A percentile compares a stretch with the other conserved stretches of the same genome.
phyloP scores from a whole-genome alignment of 2,797 vertebrate species.

The Typhlichthys eigenmanni region DNA sequence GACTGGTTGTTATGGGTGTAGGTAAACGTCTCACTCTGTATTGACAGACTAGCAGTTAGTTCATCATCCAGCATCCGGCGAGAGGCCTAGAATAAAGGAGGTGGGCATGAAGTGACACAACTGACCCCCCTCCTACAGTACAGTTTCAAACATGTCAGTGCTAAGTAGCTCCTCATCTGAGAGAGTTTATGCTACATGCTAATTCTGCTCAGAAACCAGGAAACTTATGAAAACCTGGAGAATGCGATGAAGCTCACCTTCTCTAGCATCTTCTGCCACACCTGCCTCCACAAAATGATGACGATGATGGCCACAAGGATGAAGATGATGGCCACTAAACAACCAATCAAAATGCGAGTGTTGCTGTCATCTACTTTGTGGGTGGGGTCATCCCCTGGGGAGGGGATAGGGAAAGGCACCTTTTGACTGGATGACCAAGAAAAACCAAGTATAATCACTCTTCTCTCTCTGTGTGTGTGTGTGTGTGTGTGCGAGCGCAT shows the following conservation, averaged over 20 bases:
- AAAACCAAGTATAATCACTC: neutral
- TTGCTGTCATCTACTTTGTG: conserved; percentile 98
- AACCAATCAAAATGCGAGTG: conserved; percentile 94
- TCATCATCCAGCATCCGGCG: conserved; percentile 95
- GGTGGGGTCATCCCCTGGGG: conserved; percentile 83
- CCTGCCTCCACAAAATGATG: conserved; percentile 97
- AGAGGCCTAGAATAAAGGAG: conserved; percentile 83
- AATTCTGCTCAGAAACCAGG: too few relatives aligned
- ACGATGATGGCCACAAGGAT: conserved; percentile 96
- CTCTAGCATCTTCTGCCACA: conserved; percentile 99
- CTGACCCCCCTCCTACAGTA: conserved; percentile 11
- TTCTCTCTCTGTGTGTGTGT: conserved; percentile 1
- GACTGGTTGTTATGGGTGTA: conserved; percentile 86
- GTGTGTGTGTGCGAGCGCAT: neutral
- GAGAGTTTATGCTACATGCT: too few relatives aligned
- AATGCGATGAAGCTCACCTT: conserved; percentile 80
- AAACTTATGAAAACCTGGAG: too few relatives aligned
- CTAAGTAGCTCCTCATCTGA: neutral
- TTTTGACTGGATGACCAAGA: neutral
- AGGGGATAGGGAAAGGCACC: conserved; percentile 3
- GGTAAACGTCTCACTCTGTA: conserved; percentile 94
- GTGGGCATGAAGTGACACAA: conserved; percentile 52
- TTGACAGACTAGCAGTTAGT: conserved; percentile 94
- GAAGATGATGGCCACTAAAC: conserved; percentile 97
- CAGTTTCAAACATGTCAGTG: conserved; percentile 6